phyloP scores from a whole-genome alignment of 2,797 vertebrate genomes.

The Characodon lateralis region DNA sequence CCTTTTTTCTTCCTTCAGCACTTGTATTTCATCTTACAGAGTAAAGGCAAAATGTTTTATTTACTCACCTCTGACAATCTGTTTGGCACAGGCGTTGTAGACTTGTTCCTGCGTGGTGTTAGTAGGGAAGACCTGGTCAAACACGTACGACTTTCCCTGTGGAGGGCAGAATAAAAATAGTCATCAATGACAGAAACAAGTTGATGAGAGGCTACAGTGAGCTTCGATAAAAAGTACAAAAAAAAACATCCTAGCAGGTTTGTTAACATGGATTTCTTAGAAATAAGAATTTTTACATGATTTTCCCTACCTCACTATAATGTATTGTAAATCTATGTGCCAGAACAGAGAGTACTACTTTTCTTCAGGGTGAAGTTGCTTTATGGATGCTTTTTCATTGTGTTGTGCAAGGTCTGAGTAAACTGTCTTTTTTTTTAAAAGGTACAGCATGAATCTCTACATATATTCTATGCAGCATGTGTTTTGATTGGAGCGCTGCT shows the following conservation, averaged over 20 bases:
- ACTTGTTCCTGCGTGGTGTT: conserved; percentile 93
- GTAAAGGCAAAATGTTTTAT: not conserved
- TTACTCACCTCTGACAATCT: conserved; percentile 91
- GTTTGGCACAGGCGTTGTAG: conserved; percentile 91
- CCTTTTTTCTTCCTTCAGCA: not conserved
- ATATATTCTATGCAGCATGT: conserved; percentile 27
- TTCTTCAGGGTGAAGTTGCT: conserved; percentile 12
- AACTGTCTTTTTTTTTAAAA: conserved; percentile 33
- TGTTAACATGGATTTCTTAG: conserved; percentile 4
- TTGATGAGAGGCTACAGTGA: conserved; percentile 27
- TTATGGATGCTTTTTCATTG: conserved; percentile 39
- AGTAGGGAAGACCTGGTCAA: conserved; percentile 91
- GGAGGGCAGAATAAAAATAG: conserved; percentile 46
- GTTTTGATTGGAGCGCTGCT: conserved; percentile 40
- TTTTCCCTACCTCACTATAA: conserved; percentile 44
- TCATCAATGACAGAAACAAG: conserved; percentile 23
- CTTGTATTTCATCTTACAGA: conserved; percentile 6
- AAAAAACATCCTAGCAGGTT: conserved; percentile 16
- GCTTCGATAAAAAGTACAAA: conserved; percentile 7
- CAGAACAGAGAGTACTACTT: conserved; percentile 43
- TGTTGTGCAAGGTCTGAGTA: conserved; percentile 24
- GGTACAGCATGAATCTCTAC: conserved; percentile 8
- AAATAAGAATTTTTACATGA: conserved; percentile 21
- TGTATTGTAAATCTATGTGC: conserved; percentile 22
- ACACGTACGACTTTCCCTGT: conserved; percentile 89